Base-by-base conservation (phyloP, 2,113 vertebrate species). In the Onychostruthus taczanowskii region DNA sequence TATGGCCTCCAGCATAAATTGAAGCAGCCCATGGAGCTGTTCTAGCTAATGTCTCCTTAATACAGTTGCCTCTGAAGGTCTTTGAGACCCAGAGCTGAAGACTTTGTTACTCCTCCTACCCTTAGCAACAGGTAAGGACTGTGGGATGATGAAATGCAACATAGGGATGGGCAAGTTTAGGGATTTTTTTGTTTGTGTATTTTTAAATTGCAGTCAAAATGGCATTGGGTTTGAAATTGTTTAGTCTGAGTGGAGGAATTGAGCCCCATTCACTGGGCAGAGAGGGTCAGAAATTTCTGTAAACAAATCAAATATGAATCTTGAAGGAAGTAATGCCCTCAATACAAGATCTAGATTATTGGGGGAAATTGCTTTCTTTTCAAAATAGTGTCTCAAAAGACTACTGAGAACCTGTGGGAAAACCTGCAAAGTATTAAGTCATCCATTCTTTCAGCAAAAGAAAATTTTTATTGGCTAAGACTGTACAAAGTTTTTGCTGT, bases 121-220 rank as follows among this genome's bases (percentile, higher is more conserved):
- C 12, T 46, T 47, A 68, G 22, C 9, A 26, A 18, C 13, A 76
- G 33, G 10, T 68, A 61, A 78, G 8, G 73, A 11, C 12, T 72
- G 9, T 37, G 10, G 33, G 19, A 59, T 50, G 43, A 41, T 17
- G 12, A 72, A 95, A 21, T 24, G 5, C 7, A 11, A 13, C 6
- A 7, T 16, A 28, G 8, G 5, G 16, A 7, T n/a, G 13, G 6
- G 7, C 4, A 1, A 11, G 6, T 27, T 12, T 63, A 11, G 5
- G 13, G 21, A 13, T 3, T 24, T 52, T 10, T 21, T 4, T 7
- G 28, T 11, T 53, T 16, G 10, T 53, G 46, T 46, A 4, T 24
- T 50, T 79, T 58, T n/a, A n/a, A 88, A 55, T 13, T 64, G 5
- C 9, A 52, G 26, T 49, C 11, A 94, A 61, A 94, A 73, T 72